phyloP scores from a whole-genome alignment of 2,888 invertebrate genomes.

The Luffia ferchaultella region DNA sequence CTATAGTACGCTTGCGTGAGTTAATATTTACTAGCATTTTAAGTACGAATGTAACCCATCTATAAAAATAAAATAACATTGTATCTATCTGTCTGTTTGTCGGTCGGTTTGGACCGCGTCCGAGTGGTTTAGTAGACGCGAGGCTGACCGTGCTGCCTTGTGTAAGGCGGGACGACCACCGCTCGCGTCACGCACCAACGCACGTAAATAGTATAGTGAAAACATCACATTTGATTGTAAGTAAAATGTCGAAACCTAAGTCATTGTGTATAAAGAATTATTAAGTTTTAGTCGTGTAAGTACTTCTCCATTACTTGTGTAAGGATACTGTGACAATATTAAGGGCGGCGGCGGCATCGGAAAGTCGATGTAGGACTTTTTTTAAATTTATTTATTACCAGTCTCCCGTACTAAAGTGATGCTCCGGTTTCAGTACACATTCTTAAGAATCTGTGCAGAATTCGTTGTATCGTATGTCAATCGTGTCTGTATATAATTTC shows the following conservation, averaged over 20 bases:
- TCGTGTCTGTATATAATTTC: constrained; percentile 12
- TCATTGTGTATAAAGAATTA: constrained; percentile 62
- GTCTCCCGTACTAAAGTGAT: constrained; percentile 24
- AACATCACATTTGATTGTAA: constrained; percentile 59
- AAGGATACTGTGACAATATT: constrained; percentile 58
- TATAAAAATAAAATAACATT: too few relatives aligned
- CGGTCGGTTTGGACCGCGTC: too few relatives aligned
- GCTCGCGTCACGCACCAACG: constrained; percentile 21
- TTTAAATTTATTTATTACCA: constrained; percentile 52
- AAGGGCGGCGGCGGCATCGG: constrained; percentile 51
- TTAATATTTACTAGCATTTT: too few relatives aligned
- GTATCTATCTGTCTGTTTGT: too few relatives aligned
- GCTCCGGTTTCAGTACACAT: neutral
- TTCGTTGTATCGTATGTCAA: neutral
- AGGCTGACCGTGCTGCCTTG: too few relatives aligned
- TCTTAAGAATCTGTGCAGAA: neutral
- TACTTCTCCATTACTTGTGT: constrained; percentile 59
- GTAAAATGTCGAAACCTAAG: constrained; percentile 66
- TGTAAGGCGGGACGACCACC: too few relatives aligned
- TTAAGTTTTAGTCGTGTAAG: constrained; percentile 58
- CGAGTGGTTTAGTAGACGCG: too few relatives aligned
- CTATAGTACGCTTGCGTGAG: too few relatives aligned
- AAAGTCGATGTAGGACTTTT: constrained; percentile 24
- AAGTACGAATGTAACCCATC: too few relatives aligned
- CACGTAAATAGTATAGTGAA: constrained; percentile 53